phyloP scores from a whole-genome alignment of 2,888 invertebrate genomes.

The Trypoxylon attenuatum region DNA sequence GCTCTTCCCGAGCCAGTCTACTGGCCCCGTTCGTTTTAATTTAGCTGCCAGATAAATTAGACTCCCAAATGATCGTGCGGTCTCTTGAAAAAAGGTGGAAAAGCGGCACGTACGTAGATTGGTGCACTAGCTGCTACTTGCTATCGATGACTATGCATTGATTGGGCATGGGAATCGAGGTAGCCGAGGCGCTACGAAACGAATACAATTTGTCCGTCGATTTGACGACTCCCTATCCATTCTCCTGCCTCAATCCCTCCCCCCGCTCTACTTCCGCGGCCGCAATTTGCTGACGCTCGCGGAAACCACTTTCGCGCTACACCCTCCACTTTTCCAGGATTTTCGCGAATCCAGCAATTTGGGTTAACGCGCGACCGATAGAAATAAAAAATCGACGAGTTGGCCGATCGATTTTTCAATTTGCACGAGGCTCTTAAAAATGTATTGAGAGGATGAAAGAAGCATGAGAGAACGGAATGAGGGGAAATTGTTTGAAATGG shows the following conservation, averaged over 20 bases:
- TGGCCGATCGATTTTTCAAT: not conserved
- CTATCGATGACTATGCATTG: constrained; percentile 14
- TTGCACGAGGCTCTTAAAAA: not conserved
- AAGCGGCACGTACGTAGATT: constrained; percentile 18
- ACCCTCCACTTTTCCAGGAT: not conserved
- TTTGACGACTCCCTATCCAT: not conserved
- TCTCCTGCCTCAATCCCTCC: not conserved
- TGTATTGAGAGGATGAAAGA: not conserved
- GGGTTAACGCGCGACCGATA: not conserved
- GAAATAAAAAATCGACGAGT: not conserved
- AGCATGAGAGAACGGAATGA: not conserved
- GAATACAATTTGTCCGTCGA: not conserved
- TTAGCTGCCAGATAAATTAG: constrained; percentile 69
- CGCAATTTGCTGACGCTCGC: not conserved
- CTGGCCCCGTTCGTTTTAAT: constrained; percentile 64
- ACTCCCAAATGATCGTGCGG: constrained; percentile 64
- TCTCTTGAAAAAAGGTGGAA: not conserved
- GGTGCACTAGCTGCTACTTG: constrained; percentile 23
- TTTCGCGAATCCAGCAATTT: not conserved
- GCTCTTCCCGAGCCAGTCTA: constrained; percentile 2
- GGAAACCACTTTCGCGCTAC: not conserved
- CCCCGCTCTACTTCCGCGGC: not conserved
- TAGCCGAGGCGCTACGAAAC: not conserved
- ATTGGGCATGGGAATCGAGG: not conserved
- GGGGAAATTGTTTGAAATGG: not conserved